These are phyloP conservation scores for Rhingia rostrata DNA, from an alignment of 2,888 invertebrate species.

Conservation along the genomic window DNA sequence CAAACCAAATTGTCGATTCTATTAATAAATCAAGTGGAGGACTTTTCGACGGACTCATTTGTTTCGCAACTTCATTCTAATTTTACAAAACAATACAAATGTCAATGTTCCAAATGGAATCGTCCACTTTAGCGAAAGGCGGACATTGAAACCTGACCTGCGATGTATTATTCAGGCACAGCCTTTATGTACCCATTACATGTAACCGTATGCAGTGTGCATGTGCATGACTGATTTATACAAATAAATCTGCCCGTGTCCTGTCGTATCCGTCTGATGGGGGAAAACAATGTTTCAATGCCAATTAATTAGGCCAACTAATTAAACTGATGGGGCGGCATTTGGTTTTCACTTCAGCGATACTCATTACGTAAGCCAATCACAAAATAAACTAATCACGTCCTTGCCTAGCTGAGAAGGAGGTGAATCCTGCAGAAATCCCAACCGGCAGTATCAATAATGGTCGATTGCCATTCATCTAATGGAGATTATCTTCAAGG, in stretches of 20 bases:
- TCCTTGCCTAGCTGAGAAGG: conserved; percentile 9
- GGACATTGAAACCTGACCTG: not conserved
- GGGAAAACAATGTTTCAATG: conserved; percentile 42
- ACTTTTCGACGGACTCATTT: no score
- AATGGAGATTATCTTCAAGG: not conserved
- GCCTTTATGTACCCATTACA: conserved; percentile 14
- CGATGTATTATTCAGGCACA: not conserved
- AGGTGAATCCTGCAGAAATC: not conserved
- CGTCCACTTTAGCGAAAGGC: not conserved
- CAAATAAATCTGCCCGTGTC: conserved; percentile 27
- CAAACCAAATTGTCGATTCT: no score
- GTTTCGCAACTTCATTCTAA: not conserved
- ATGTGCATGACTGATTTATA: conserved; percentile 47
- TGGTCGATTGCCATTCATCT: not conserved
- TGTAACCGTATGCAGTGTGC: conserved; percentile 14
- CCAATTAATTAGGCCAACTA: conserved; percentile 59
- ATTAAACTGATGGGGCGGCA: conserved; percentile 39
- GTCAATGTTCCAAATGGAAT: conserved; percentile 4
- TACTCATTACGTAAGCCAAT: conserved; percentile 49
- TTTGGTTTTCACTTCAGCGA: conserved; percentile 50
- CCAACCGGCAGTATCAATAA: not conserved
- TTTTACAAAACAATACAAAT: not conserved
- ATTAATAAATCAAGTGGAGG: no score
- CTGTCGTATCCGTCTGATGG: conserved; percentile 21
- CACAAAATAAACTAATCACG: conserved; percentile 59